Evolutionary conservation across 2,888 invertebrate species (phyloP).

Genomic region (Eupithecia tripunctaria): DNA sequence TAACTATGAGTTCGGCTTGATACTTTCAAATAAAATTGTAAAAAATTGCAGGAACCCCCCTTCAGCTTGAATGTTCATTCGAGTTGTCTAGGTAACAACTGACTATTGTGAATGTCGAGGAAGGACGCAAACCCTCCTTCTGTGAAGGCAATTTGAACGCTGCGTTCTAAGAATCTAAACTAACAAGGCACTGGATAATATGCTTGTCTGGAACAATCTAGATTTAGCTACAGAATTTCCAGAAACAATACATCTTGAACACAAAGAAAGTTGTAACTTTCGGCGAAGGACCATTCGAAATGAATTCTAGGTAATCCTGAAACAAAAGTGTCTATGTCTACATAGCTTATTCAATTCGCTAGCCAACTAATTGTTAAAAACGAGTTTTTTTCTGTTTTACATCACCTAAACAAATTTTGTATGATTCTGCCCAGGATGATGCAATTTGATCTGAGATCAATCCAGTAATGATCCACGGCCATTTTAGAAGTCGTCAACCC

Average conservation of each 20-base stretch:
- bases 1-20: not conserved
- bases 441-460: constrained; percentile 4
- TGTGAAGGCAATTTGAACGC: not conserved
- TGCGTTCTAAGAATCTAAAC: not conserved
- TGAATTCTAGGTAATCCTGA: not conserved
- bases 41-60: not conserved
- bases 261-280: not conserved
- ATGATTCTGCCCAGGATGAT: not conserved
- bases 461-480: constrained; percentile 4
- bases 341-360: too few relatives aligned
- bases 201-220: not conserved
- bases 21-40: not conserved
- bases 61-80: not conserved
- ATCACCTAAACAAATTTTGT: not conserved
- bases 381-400: not conserved
- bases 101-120: not conserved
- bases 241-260: not conserved
- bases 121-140: not conserved
- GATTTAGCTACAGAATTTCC: not conserved
- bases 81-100: not conserved
- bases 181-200: not conserved
- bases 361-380: too few relatives aligned
- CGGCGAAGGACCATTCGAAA: not conserved
- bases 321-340: not conserved
- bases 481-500: not conserved